A percentile compares a stretch with the other conserved stretches of the same genome.
Conservation (phyloP, 2,888 invertebrate genomes). For the Pimpla rufipes region DNA sequence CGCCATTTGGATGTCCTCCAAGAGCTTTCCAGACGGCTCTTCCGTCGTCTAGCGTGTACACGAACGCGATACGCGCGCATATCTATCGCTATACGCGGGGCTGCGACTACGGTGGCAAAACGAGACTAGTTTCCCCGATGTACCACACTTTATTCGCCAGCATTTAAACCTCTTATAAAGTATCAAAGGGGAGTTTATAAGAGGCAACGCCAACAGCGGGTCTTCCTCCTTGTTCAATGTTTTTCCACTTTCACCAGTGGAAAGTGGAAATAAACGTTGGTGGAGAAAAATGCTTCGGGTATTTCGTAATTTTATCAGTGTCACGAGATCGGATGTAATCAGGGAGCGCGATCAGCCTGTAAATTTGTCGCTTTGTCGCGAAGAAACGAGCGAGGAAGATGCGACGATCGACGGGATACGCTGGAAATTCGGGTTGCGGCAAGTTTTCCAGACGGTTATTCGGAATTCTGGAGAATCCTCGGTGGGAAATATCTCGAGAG, state of each 20-base stretch:
- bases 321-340: conserved; percentile 1
- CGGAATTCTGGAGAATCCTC: conserved; percentile 72
- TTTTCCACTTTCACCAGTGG: background rate
- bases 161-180: conserved; percentile 29
- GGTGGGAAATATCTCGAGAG: conserved; percentile 76
- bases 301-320: conserved; percentile 9
- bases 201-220: background rate
- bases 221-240: too few relatives aligned
- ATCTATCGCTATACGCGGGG: conserved; percentile 8
- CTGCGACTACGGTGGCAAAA: conserved; percentile 33
- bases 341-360: conserved; percentile 30
- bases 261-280: background rate
- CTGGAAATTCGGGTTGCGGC: conserved; percentile 20
- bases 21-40: conserved; percentile 68
- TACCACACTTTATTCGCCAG: conserved; percentile 31
- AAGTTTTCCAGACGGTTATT: conserved; percentile 54
- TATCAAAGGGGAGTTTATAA: conserved; percentile 8
- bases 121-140: conserved; percentile 38
- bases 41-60: conserved; percentile 52
- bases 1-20: conserved; percentile 73
- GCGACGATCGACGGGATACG: conserved; percentile 2
- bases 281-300: background rate
- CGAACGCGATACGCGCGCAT: conserved; percentile 2
- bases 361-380: conserved; percentile 55
- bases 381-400: conserved; percentile 35